These are phyloP conservation scores for Macrotrachela quadricornifera DNA, from an alignment of 1,140 invertebrate genomes.

Conservation along the genomic window DNA sequence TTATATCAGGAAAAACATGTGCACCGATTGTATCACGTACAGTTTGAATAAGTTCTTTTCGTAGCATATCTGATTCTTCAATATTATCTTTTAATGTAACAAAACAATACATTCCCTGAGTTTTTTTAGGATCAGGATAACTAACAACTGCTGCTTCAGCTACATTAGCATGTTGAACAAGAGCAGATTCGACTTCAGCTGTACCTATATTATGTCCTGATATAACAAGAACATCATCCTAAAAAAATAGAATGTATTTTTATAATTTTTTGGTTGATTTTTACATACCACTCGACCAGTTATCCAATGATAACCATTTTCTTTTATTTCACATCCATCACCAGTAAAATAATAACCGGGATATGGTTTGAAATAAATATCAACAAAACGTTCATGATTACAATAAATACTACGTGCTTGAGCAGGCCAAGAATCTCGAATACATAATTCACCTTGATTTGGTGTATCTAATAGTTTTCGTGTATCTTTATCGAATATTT, in stretches of 20 bases:
- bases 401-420: no score
- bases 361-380: not conserved
- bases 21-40: conserved; percentile 20
- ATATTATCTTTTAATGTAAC: conserved; percentile 26
- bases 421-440: no score
- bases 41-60: conserved; percentile 15
- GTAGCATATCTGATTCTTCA: no score
- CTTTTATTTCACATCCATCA: conserved; percentile 28
- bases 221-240: no score
- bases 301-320: conserved; percentile 29
- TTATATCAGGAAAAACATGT: conserved; percentile 25
- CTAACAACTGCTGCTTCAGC: conserved; percentile 34
- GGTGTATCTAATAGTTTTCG: no score
- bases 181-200: conserved; percentile 34
- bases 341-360: conserved; percentile 32
- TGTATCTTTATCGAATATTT: no score
- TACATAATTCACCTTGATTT: no score
- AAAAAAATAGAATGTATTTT: no score
- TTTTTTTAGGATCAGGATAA: conserved; percentile 34
- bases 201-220: conserved; percentile 33
- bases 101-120: conserved; percentile 31
- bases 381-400: no score
- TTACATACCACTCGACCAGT: conserved; percentile 34
- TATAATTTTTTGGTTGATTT: no score
- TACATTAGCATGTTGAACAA: conserved; percentile 27